A percentile compares a stretch with the other conserved stretches of the same genome.
Evolutionary conservation across 2,797 vertebrate species (phyloP).

Genomic region (Decapterus maruadsi): DNA sequence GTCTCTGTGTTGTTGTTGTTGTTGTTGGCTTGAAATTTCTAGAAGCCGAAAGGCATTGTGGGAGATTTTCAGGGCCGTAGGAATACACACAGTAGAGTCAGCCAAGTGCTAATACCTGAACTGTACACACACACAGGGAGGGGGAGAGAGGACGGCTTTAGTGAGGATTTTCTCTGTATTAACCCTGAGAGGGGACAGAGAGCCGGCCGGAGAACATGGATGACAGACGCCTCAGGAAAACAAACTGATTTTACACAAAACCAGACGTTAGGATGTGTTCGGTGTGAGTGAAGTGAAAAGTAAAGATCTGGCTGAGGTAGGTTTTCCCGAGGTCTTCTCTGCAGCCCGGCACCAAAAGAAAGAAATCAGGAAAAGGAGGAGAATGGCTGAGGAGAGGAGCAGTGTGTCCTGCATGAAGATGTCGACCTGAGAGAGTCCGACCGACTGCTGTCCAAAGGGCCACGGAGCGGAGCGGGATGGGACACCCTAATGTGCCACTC

Average conservation of each 20-base stretch:
- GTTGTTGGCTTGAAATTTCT: conserved; percentile 33
- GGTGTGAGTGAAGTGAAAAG: not conserved
- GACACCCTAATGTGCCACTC: conserved; percentile 56
- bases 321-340: not conserved
- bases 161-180: conserved; percentile 73
- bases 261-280: not conserved
- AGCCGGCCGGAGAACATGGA: conserved; percentile 37
- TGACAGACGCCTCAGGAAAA: not conserved
- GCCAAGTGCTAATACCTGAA: conserved; percentile 69
- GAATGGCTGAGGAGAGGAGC: not conserved
- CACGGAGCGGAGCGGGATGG: conserved; percentile 52
- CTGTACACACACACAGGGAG: not conserved
- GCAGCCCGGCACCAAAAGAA: not conserved
- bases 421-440: conserved; percentile 32
- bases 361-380: not conserved
- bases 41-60: conserved; percentile 61
- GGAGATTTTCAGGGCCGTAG: conserved; percentile 48
- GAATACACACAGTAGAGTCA: conserved; percentile 52
- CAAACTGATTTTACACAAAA: not conserved
- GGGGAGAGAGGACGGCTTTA: conserved; percentile 60
- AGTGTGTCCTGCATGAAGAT: not conserved
- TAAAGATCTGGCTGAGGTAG: not conserved
- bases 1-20: conserved; percentile 45
- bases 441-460: conserved; percentile 5
- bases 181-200: conserved; percentile 53